Evolutionary conservation across 2,113 vertebrate genomes (phyloP), one percentile per base, ranked within the genome.

Genomic region (Tiliqua scincoides): DNA sequence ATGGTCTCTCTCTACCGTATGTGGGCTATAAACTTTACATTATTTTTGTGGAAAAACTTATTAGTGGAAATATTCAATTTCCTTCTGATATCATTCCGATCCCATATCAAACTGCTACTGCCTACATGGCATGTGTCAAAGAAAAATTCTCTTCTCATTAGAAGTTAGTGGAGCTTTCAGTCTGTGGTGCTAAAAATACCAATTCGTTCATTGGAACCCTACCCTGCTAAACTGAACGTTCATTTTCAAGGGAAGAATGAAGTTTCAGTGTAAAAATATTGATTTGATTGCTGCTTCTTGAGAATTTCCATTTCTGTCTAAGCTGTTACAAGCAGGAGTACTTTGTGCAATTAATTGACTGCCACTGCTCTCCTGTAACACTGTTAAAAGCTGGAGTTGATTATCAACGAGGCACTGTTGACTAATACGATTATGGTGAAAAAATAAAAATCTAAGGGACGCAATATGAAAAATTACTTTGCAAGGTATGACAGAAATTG

Each of bases 81-180:
- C 76, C 27, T 83, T 84, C 68, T 85, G 83, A 75, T 52, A 86
- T 88, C 79, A 87, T 88, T 82, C 86, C 84, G 59, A 74, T 86
- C 71, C 80, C 86, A 74, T 89, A 88, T 52, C 71, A 89, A 62
- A 78, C 14, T 82, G 65, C 68, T 72, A 40, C 74, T 83, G 82
- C 40, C 52, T 88, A 59, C 0, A 67, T 67, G 35, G 54, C 78
- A 85, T 91, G 48, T 74, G 40, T 48, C 37, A 78, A 68, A 71
- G 52, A 83, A 84, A 88, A 88, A 70, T 79, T 89, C 61, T 89
- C 71, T 93, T 88, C 80, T 92, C 88, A 91, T 94, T 94, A 92
- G 88, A 91, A 93, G 78, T 83, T 87, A 85, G 94, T 89, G 86
- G 88, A 90, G 70, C 32, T 83, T 78, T 93, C 81, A 90, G 88